A percentile compares a stretch with the other conserved stretches of the same genome.
Evolutionary conservation across 2,888 invertebrate genomes (phyloP).

Genomic region (Glyphotaelius pellucidus): DNA sequence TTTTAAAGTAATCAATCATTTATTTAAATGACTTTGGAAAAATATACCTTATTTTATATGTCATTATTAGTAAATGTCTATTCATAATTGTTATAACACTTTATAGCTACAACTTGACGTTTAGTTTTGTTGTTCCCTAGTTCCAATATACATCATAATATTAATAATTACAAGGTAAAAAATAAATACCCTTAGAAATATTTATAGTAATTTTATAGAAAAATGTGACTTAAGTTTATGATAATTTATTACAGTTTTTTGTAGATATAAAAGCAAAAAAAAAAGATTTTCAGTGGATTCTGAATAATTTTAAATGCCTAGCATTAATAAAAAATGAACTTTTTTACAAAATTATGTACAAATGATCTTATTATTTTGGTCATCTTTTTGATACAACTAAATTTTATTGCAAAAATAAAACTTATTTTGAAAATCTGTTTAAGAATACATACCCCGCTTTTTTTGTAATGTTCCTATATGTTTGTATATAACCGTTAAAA

Average conservation of each 20-base stretch:
- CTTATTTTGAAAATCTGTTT: neutral
- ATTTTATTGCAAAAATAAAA: neutral
- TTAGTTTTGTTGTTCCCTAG: constrained; percentile 6
- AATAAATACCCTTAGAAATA: neutral
- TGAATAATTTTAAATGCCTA: neutral
- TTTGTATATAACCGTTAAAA: neutral
- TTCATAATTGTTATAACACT: neutral
- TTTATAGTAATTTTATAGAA: neutral
- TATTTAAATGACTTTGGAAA: constrained; percentile 19
- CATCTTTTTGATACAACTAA: neutral
- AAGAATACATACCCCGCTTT: neutral
- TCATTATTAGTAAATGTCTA: constrained; percentile 16
- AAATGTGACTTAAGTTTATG: neutral
- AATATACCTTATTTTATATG: constrained; percentile 19
- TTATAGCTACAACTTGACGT: neutral
- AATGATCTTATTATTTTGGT: neutral
- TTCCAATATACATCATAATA: neutral
- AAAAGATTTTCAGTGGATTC: neutral
- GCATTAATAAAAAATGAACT: neutral
- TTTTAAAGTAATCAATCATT: constrained; percentile 37
- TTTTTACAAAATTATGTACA: neutral
- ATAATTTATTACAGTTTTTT: neutral
- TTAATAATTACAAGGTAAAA: neutral
- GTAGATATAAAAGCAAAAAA: neutral
- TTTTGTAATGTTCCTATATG: constrained; percentile 7